Evolutionary conservation across 2,888 invertebrate species (phyloP).

Genomic region (Scaptomyza caliginosa): DNA sequence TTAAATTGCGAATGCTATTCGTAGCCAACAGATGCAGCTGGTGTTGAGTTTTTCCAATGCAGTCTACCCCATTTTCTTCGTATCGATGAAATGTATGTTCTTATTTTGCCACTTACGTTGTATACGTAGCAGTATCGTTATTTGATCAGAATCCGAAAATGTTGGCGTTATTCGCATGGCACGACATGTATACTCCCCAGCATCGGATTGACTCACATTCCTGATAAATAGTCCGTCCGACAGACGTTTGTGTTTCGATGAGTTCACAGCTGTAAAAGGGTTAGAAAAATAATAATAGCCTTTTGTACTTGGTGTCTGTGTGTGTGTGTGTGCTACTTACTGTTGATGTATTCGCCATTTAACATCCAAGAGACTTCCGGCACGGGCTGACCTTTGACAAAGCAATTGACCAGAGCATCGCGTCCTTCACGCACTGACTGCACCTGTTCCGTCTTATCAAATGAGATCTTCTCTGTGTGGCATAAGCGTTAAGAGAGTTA

Average conservation of each 20-base stretch:
- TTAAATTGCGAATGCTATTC: background rate
- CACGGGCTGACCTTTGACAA: slow-evolving; percentile 84
- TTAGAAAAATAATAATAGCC: background rate
- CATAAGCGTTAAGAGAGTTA: background rate
- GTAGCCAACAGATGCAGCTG: background rate
- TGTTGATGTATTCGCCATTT: slow-evolving; percentile 83
- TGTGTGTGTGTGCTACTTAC: slow-evolving; percentile 65
- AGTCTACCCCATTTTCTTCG: background rate
- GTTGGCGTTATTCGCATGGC: slow-evolving; percentile 85
- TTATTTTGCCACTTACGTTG: slow-evolving; percentile 85
- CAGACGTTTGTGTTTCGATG: slow-evolving; percentile 84
- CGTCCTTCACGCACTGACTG: slow-evolving; percentile 85
- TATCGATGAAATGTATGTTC: background rate
- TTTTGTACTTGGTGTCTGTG: background rate
- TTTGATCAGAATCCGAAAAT: slow-evolving; percentile 85
- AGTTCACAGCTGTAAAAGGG: slow-evolving; percentile 72
- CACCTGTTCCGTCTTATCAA: slow-evolving; percentile 85
- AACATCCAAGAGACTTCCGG: slow-evolving; percentile 84
- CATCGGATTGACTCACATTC: slow-evolving; percentile 85
- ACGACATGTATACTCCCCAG: slow-evolving; percentile 86
- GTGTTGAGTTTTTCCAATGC: background rate
- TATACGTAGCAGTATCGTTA: slow-evolving; percentile 85
- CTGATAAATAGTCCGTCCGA: slow-evolving; percentile 86
- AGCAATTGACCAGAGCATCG: slow-evolving; percentile 84
- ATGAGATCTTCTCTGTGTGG: slow-evolving; percentile 85